Conservation (phyloP, 1,140 invertebrate species). For the Euura saliciscinereae region DNA sequence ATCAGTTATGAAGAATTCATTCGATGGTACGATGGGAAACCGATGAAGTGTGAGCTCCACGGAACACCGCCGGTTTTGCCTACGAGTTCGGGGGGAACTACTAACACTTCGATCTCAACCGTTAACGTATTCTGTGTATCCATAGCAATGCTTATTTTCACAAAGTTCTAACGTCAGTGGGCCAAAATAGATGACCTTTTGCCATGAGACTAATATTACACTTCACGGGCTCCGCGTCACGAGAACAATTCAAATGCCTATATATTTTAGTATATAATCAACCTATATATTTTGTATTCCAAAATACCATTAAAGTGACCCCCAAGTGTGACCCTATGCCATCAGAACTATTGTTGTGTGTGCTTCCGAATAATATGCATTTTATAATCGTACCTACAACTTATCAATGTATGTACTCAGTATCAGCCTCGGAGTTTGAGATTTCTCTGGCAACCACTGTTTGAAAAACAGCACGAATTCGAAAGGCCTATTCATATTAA, state of each 20-base stretch:
- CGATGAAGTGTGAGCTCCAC: conserved; percentile 10
- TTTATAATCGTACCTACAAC: too few relatives aligned
- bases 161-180: not conserved
- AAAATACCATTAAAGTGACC: not conserved
- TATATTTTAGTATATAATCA: not conserved
- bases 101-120: not conserved
- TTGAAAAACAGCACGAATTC: too few relatives aligned
- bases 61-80: not conserved
- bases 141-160: not conserved
- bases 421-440: too few relatives aligned
- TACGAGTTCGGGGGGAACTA: not conserved
- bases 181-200: not conserved
- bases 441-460: too few relatives aligned
- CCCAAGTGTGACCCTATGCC: not conserved
- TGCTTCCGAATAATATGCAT: too few relatives aligned
- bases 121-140: not conserved
- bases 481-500: too few relatives aligned
- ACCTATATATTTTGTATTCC: not conserved
- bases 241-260: not conserved
- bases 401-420: too few relatives aligned
- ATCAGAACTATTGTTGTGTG: not conserved
- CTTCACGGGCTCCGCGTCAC: not conserved
- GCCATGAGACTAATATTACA: conserved; percentile 7
- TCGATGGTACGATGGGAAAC: conserved; percentile 37
- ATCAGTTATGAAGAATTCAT: conserved; percentile 37